Conservation (phyloP, 2,888 invertebrate species). For the Eupithecia abbreviata region DNA sequence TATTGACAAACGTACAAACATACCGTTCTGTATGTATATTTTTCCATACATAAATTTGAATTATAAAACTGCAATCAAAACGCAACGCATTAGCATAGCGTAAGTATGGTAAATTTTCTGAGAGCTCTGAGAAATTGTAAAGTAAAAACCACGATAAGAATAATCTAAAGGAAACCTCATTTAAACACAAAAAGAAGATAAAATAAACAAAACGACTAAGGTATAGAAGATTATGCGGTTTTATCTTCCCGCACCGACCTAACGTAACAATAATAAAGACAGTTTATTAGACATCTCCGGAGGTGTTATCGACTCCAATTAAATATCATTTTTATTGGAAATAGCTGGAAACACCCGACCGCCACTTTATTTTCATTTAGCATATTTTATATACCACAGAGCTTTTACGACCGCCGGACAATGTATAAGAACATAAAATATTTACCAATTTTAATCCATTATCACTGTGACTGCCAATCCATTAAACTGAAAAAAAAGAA, state of each 20-base stretch:
- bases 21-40: background rate
- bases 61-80: constrained; percentile 6
- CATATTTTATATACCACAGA: constrained; percentile 55
- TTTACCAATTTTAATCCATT: constrained; percentile 66
- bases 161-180: constrained; percentile 18
- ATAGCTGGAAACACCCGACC: constrained; percentile 71
- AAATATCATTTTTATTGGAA: constrained; percentile 82
- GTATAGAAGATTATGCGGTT: constrained; percentile 43
- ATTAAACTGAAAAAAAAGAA: constrained; percentile 66
- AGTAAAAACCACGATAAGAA: constrained; percentile 27
- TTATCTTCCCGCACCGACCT: constrained; percentile 67
- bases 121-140: background rate
- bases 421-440: constrained; percentile 51
- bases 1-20: background rate
- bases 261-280: constrained; percentile 79
- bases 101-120: background rate
- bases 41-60: background rate
- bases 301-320: constrained; percentile 80
- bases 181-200: constrained; percentile 13
- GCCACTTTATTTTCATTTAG: constrained; percentile 64
- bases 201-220: constrained; percentile 25
- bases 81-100: background rate
- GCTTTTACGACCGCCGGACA: constrained; percentile 57
- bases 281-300: constrained; percentile 79
- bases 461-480: constrained; percentile 56